These are phyloP conservation scores for Galerucella calmariensis DNA, from an alignment of 2,888 invertebrate genomes.

Conservation along the genomic window DNA sequence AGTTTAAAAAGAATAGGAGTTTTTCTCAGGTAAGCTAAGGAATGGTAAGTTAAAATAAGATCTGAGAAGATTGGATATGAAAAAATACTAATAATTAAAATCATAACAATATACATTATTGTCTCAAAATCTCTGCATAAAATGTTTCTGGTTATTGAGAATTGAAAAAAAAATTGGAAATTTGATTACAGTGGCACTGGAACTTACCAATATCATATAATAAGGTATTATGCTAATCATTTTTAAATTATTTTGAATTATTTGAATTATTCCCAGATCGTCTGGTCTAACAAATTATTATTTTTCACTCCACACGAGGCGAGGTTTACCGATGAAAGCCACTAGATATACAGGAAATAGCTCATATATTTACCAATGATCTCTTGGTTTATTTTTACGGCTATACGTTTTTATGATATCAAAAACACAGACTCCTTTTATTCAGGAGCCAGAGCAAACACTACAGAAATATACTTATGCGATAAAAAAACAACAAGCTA, in stretches of 20 bases:
- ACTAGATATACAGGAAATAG: slow-evolving; percentile 27
- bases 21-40: too few species aligned
- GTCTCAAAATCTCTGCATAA: too few species aligned
- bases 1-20: too few species aligned
- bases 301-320: slow-evolving; percentile 2
- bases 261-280: not conserved
- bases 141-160: too few species aligned
- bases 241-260: not conserved
- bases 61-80: too few species aligned
- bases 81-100: too few species aligned
- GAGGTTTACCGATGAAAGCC: slow-evolving; percentile 13
- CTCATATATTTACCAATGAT: slow-evolving; percentile 31
- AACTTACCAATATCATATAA: too few species aligned
- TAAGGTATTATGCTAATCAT: too few species aligned
- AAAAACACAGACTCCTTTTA: not conserved
- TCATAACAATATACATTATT: too few species aligned
- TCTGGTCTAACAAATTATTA: slow-evolving; percentile 10
- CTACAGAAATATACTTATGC: not conserved
- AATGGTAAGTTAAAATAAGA: too few species aligned
- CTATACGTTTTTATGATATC: not conserved
- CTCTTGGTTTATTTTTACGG: slow-evolving; percentile 23
- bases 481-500: not conserved
- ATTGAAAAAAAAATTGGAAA: too few species aligned
- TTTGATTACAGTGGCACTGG: too few species aligned
- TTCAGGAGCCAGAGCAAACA: slow-evolving; percentile 7